Percentiles rank a stretch among this genome's conserved stretches.
These are phyloP conservation scores for Melanostoma scalare DNA, from an alignment of 2,888 invertebrate species.

Conservation along the genomic window DNA sequence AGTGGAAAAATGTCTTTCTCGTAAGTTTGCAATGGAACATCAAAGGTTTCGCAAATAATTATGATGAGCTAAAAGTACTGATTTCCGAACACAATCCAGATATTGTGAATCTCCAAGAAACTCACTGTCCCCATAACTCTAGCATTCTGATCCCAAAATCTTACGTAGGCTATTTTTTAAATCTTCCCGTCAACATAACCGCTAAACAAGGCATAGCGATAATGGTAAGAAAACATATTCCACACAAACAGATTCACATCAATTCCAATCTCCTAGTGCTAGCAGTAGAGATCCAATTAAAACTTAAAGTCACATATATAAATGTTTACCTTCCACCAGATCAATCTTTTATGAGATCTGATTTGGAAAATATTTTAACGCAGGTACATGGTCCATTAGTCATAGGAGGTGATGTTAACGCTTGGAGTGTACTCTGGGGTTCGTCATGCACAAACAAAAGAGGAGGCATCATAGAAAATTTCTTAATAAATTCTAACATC, in stretches of 20 bases:
- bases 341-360: neutral
- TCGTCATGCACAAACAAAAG: slow-evolving; percentile 13
- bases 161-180: slow-evolving; percentile 5
- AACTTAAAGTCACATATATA: slow-evolving; percentile 7
- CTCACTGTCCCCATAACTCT: slow-evolving; percentile 13
- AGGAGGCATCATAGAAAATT: neutral
- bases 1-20: slow-evolving; percentile 1
- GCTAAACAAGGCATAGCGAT: slow-evolving; percentile 8
- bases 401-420: slow-evolving; percentile 13
- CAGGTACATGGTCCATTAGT: slow-evolving; percentile 6
- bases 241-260: neutral
- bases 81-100: slow-evolving; percentile 6
- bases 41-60: slow-evolving; percentile 20
- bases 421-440: no score
- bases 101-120: slow-evolving; percentile 15
- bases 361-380: slow-evolving; percentile 11
- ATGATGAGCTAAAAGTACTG: slow-evolving; percentile 16
- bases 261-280: slow-evolving; percentile 17
- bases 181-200: neutral
- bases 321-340: slow-evolving; percentile 21
- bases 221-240: slow-evolving; percentile 11
- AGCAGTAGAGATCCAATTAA: slow-evolving; percentile 1
- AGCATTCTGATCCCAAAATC: neutral
- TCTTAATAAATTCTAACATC: neutral
- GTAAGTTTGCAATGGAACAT: slow-evolving; percentile 15